Percentiles rank a stretch among this genome's conserved stretches.
These are phyloP conservation scores for Megamerina dolium DNA, from an alignment of 2,888 invertebrate species.

Conservation along the genomic window DNA sequence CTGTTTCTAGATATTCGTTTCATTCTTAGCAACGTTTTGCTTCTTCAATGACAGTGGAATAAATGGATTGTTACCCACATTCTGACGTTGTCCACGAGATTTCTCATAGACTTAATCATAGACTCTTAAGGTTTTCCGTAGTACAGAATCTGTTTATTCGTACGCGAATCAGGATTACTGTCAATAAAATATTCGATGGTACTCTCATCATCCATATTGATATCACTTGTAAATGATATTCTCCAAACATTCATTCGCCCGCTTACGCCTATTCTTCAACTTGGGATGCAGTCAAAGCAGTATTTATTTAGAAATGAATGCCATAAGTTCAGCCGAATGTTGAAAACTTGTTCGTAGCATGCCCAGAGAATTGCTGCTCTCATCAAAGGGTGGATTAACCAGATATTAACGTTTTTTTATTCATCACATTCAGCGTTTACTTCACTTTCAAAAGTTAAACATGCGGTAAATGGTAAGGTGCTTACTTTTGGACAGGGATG, in stretches of 20 bases:
- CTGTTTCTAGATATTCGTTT: neutral
- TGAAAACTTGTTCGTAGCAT: too few relatives aligned
- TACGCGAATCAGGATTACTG: conserved; percentile 12
- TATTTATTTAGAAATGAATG: too few relatives aligned
- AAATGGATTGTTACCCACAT: neutral
- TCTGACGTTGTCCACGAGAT: conserved; percentile 1
- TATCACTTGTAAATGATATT: conserved; percentile 12
- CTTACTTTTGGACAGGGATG: too few relatives aligned
- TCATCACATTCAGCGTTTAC: too few relatives aligned
- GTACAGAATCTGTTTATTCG: conserved; percentile 13
- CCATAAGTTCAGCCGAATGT: too few relatives aligned
- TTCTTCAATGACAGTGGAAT: neutral
- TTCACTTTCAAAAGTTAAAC: too few relatives aligned
- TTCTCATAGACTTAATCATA: conserved; percentile 14
- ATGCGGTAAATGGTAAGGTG: too few relatives aligned
- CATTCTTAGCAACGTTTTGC: neutral
- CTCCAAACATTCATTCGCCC: conserved; percentile 4
- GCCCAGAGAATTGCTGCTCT: too few relatives aligned
- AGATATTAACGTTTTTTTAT: too few relatives aligned
- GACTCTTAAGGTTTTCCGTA: conserved; percentile 12
- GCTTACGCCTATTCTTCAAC: conserved; percentile 12
- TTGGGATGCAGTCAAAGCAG: conserved; percentile 12
- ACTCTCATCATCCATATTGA: conserved; percentile 14
- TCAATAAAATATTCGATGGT: conserved; percentile 19
- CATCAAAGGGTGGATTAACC: too few relatives aligned